Evolutionary conservation across 2,797 vertebrate species (phyloP).

Genomic region (Melopsittacus undulatus): DNA sequence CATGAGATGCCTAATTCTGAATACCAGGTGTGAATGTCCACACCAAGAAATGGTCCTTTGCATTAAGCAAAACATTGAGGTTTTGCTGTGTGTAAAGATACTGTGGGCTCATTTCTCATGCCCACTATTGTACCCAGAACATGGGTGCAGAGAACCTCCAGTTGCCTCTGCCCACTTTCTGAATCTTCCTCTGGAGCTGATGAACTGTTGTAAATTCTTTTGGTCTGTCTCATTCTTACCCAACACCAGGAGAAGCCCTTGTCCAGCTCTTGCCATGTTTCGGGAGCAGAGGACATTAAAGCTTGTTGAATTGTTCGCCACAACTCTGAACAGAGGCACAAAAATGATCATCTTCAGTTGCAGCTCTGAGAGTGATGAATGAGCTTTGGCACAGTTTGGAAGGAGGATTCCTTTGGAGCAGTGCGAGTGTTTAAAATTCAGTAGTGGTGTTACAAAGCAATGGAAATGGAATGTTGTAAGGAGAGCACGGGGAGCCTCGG

Average conservation of each 20-base stretch:
- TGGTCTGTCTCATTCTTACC: not conserved
- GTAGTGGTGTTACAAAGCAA: not conserved
- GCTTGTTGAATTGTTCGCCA: not conserved
- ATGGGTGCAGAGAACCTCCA: not conserved
- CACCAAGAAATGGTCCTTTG: not conserved
- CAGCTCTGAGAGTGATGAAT: not conserved
- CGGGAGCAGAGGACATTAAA: not conserved
- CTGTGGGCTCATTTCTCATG: not conserved
- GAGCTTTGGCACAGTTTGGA: not conserved
- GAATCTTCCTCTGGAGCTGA: not conserved
- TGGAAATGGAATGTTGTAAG: rapidly evolving
- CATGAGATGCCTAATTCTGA: not conserved
- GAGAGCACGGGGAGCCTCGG: not conserved
- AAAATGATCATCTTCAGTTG: not conserved
- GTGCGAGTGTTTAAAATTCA: not conserved
- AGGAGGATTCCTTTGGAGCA: not conserved
- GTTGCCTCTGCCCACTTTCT: not conserved
- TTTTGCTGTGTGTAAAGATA: not conserved
- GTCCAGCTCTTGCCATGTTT: rapidly evolving
- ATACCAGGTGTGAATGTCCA: not conserved
- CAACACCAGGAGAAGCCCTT: not conserved
- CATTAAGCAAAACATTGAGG: rapidly evolving
- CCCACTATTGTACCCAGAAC: not conserved
- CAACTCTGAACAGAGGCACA: not conserved
- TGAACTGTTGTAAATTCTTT: not conserved